Evolutionary conservation across 2,797 vertebrate genomes (phyloP).

Genomic region (Danio tinwini): DNA sequence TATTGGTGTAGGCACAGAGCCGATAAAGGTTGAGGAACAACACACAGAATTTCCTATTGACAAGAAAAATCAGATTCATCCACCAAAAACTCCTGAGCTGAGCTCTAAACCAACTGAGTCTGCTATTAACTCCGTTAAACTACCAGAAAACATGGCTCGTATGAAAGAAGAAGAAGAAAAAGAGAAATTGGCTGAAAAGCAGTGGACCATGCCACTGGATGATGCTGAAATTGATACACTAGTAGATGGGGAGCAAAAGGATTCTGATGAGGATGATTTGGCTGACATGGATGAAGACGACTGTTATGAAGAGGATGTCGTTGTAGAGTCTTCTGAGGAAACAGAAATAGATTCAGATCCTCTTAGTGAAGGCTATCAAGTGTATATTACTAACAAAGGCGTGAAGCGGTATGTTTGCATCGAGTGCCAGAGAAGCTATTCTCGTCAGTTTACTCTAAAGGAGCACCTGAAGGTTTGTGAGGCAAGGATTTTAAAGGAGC

Average conservation of each 20-base stretch:
- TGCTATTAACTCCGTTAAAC: slow-evolving; percentile 4
- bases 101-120: slow-evolving; percentile 26
- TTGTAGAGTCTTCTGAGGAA: slow-evolving; percentile 41
- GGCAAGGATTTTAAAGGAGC: slow-evolving; percentile 50
- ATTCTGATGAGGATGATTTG: slow-evolving; percentile 47
- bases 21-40: slow-evolving; percentile 70
- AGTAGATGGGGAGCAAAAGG: slow-evolving; percentile 57
- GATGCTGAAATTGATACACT: slow-evolving; percentile 72
- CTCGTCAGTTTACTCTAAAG: slow-evolving; percentile 75
- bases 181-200: slow-evolving; percentile 61
- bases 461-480: slow-evolving; percentile 80
- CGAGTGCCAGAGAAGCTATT: slow-evolving; percentile 80
- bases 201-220: slow-evolving; percentile 80
- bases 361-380: slow-evolving; percentile 39
- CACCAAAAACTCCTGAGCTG: slow-evolving; percentile 64
- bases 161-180: slow-evolving; percentile 38
- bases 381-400: slow-evolving; percentile 69
- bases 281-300: neutral
- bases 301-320: slow-evolving; percentile 46
- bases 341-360: neutral
- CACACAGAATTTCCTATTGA: slow-evolving; percentile 44
- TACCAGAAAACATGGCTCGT: neutral
- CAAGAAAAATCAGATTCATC: slow-evolving; percentile 32
- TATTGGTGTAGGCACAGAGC: slow-evolving; percentile 70
- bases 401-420: slow-evolving; percentile 76